Evolutionary conservation across 2,113 vertebrate species (phyloP), one percentile per base, ranked within the genome.

Genomic region (Enhydra lutris): DNA sequence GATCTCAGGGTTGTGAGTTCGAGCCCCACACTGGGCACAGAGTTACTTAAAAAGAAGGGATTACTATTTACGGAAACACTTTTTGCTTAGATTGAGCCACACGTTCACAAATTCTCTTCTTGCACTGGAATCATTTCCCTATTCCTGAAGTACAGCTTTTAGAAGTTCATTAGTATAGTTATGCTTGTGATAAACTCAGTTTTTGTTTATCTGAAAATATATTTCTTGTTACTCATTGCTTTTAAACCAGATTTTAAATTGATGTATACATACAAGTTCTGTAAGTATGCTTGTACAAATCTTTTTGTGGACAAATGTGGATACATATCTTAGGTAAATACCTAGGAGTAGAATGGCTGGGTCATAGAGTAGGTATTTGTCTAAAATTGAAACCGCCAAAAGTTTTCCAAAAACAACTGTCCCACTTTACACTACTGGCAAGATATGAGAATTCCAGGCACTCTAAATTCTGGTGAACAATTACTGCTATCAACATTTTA

Each of bases 201-300:
- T n/a, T 84, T 93, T 84, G 50, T 90, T 96, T 73, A 65, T 21
- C 24, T 55, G 63, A 80, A 95, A 93, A 73, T 57, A 47, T 57
- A 65, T 74, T 96, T 50, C 55, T 93, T 89, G 10, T 36, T 63
- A 92, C 3, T 89, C n/a, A 36, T 92, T 92, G 29, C 57, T 96
- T 93, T 85, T 69, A 93, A 97, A 73, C 36, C 84, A 71, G 39
- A 74, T 74, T 74, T 74, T 87, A 85, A 95, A 61, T 79, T 71
- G 9, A 90, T 59, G 1, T 45, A 29, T 29, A 45, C 69, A 89
- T 86, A 93, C n/a, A 81, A 80, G 36, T 24, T 65, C 63, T 94
- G 45, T 63, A 65, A 94, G 45, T 31, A 86, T 93, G 89, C 39
- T 67, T 90, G 15, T 50, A 74, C 2, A 3, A 76, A 36, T 39